Percentiles rank a stretch among this genome's conserved stretches.
Conservation (phyloP, 2,888 invertebrate genomes). For the Macrophya alboannulata region DNA sequence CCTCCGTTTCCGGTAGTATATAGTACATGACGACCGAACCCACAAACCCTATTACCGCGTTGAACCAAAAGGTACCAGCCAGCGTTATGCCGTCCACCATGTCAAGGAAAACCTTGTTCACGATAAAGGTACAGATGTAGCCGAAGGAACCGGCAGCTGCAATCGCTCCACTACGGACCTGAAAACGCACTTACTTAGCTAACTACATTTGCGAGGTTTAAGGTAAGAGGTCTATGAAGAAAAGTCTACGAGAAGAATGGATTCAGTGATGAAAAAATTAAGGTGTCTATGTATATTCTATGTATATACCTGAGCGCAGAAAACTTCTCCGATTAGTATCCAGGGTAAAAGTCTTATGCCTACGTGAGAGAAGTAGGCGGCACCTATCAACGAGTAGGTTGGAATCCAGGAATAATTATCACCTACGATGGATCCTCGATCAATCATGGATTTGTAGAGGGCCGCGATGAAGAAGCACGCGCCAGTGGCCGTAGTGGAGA, state of each 20-base stretch:
- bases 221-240: not conserved
- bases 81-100: slow-evolving; percentile 85
- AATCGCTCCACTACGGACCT: slow-evolving; percentile 87
- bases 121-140: slow-evolving; percentile 88
- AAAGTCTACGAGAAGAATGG: not conserved
- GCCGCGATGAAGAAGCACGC: slow-evolving; percentile 85
- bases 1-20: slow-evolving; percentile 91
- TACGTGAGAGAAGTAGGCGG: slow-evolving; percentile 87
- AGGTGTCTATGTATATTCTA: not conserved
- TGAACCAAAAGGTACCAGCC: slow-evolving; percentile 88
- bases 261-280: not conserved
- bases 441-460: slow-evolving; percentile 80
- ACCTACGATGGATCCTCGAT: slow-evolving; percentile 59
- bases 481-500: slow-evolving; percentile 86
- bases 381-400: slow-evolving; percentile 84
- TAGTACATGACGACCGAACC: slow-evolving; percentile 87
- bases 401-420: slow-evolving; percentile 84
- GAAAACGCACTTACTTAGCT: slow-evolving; percentile 55
- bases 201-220: too few relatives aligned
- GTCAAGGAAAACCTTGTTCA: slow-evolving; percentile 88
- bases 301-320: slow-evolving; percentile 70
- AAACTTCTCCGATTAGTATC: slow-evolving; percentile 91
- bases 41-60: slow-evolving; percentile 84
- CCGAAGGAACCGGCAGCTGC: slow-evolving; percentile 88
- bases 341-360: slow-evolving; percentile 89